Conservation (phyloP, 2,113 vertebrate species). For the Etia nguti region DNA sequence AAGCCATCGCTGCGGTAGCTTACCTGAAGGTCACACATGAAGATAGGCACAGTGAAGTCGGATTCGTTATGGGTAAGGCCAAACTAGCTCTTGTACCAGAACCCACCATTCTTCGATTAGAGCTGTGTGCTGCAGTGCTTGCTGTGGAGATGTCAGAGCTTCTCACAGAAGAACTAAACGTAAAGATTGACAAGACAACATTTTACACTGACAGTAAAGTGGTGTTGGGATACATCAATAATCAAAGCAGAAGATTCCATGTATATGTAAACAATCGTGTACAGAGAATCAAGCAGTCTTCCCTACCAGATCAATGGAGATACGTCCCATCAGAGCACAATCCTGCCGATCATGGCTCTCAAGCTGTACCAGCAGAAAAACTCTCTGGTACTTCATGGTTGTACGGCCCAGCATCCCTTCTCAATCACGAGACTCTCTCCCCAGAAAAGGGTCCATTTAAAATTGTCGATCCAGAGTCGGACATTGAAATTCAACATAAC, state of each 20-base stretch:
- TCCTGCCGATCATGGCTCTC: background rate
- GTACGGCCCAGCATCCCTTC: background rate
- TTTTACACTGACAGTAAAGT: background rate
- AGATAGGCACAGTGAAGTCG: background rate
- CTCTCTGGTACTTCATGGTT: background rate
- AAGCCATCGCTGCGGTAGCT: background rate
- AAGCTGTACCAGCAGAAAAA: rapidly evolving
- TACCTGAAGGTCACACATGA: slow-evolving; percentile 7
- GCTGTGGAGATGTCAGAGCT: background rate
- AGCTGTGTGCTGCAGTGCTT: slow-evolving; percentile 18
- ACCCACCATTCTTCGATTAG: background rate
- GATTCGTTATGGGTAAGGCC: slow-evolving; percentile 14
- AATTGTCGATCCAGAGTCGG: too few species aligned
- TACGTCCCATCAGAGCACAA: background rate
- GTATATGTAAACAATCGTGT: too few species aligned
- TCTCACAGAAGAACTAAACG: background rate
- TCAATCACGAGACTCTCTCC: background rate
- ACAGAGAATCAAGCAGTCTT: background rate
- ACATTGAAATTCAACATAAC: too few species aligned
- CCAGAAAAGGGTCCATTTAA: too few species aligned
- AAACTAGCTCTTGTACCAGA: background rate
- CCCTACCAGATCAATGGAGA: background rate
- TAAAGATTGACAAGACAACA: background rate
- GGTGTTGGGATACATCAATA: background rate
- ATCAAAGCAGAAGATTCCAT: too few species aligned